Conservation (phyloP, 2,888 invertebrate genomes). For the Rhagonycha fulva region DNA sequence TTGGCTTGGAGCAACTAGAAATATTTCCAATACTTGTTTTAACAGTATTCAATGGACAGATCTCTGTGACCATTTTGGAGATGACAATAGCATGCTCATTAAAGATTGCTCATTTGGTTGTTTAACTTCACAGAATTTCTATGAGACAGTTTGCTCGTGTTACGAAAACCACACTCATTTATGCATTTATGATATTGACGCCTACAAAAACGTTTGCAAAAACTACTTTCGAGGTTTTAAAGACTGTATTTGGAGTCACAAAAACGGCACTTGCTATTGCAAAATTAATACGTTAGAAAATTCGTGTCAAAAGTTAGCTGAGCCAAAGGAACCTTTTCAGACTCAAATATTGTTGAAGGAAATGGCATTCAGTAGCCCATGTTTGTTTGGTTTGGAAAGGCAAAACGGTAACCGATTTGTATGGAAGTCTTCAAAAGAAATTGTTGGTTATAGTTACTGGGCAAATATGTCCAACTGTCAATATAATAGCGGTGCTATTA, state of each 20-base stretch:
- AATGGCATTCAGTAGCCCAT: neutral
- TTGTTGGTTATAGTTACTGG: slow-evolving; percentile 1
- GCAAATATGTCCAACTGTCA: neutral
- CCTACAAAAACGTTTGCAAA: neutral
- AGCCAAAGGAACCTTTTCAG: slow-evolving; percentile 7
- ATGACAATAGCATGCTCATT: neutral
- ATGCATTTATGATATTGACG: neutral
- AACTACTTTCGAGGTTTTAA: neutral
- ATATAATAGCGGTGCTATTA: neutral
- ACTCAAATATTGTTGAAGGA: neutral
- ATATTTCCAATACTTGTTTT: neutral
- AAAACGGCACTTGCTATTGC: slow-evolving; percentile 8
- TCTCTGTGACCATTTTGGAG: neutral
- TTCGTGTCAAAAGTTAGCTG: slow-evolving; percentile 4
- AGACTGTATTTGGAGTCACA: neutral
- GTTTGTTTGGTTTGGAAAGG: slow-evolving; percentile 7
- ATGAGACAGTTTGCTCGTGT: neutral
- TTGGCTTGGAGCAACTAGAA: slow-evolving; percentile 8
- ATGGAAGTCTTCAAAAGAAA: neutral
- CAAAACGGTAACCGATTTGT: neutral
- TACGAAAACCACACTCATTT: neutral
- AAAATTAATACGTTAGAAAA: neutral
- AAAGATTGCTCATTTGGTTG: neutral
- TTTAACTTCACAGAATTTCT: neutral
- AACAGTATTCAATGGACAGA: slow-evolving; percentile 5